phyloP scores from a whole-genome alignment of 2,113 vertebrate species.

The Pica pica region DNA sequence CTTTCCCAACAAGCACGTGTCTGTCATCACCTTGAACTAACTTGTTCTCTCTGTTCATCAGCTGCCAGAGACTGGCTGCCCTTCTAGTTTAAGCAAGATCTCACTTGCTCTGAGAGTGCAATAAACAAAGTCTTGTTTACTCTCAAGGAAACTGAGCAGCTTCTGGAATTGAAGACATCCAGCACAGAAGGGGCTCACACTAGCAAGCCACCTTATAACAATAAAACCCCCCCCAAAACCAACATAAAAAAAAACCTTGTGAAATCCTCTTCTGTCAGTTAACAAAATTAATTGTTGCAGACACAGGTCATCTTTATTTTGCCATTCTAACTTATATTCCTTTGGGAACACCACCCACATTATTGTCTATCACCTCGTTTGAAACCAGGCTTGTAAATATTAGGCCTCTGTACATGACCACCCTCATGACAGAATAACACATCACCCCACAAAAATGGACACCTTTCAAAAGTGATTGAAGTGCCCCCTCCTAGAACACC shows the following conservation, averaged over 20 bases:
- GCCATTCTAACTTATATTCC: neutral
- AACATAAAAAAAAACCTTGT: neutral
- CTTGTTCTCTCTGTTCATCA: neutral
- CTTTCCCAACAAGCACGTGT: neutral
- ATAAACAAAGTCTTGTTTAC: conserved; percentile 52
- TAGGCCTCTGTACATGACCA: neutral
- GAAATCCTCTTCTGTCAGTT: neutral
- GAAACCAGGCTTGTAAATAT: neutral
- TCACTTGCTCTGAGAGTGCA: conserved; percentile 2
- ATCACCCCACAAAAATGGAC: neutral
- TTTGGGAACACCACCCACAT: neutral
- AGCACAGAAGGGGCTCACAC: neutral
- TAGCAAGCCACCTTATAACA: neutral
- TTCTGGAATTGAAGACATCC: neutral
- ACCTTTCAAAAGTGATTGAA: neutral
- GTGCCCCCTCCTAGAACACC: neutral
- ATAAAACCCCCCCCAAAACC: fast-evolving
- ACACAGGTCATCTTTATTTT: neutral
- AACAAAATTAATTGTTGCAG: neutral
- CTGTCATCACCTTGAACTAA: neutral
- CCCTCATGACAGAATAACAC: neutral
- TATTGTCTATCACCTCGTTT: neutral
- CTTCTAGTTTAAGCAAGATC: conserved; percentile 37
- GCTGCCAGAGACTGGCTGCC: neutral
- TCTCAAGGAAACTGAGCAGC: neutral